A percentile compares a stretch with the other conserved stretches of the same genome.
These are phyloP conservation scores for Amazona finschi DNA, from an alignment of 2,797 vertebrate species.

Conservation along the genomic window DNA sequence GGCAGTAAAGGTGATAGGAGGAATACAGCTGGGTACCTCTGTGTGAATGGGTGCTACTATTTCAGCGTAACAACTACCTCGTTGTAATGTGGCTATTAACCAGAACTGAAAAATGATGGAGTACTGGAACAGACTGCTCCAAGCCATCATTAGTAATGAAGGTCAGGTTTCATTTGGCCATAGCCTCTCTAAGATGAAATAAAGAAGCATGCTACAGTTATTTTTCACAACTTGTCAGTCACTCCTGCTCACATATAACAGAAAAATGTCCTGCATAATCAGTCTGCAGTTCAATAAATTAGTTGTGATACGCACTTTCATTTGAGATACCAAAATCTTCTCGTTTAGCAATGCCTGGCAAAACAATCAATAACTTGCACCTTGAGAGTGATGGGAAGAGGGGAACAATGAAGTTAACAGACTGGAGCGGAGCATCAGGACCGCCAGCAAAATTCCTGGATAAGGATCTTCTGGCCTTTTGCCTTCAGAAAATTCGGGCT, in stretches of 20 bases:
- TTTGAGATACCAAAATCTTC: background rate
- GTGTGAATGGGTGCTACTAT: rapidly evolving
- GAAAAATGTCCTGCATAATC: background rate
- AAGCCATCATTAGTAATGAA: background rate
- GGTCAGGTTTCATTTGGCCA: background rate
- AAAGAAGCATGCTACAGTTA: background rate
- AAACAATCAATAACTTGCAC: constrained; percentile 8
- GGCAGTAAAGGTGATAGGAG: rapidly evolving
- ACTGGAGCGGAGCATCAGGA: background rate
- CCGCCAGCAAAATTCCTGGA: background rate
- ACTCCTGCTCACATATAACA: background rate
- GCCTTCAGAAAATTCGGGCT: background rate
- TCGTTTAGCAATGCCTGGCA: background rate
- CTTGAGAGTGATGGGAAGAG: background rate
- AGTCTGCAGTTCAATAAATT: background rate
- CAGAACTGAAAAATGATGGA: background rate
- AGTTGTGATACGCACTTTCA: background rate
- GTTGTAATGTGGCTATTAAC: background rate
- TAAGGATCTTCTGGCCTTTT: background rate
- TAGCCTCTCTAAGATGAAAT: background rate
- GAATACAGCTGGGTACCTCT: background rate
- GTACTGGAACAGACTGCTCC: background rate
- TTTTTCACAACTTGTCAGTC: background rate
- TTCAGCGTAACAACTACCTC: background rate
- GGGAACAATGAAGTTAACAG: background rate